phyloP scores from a whole-genome alignment of 2,797 vertebrate species.

The Linurgus olivaceus region DNA sequence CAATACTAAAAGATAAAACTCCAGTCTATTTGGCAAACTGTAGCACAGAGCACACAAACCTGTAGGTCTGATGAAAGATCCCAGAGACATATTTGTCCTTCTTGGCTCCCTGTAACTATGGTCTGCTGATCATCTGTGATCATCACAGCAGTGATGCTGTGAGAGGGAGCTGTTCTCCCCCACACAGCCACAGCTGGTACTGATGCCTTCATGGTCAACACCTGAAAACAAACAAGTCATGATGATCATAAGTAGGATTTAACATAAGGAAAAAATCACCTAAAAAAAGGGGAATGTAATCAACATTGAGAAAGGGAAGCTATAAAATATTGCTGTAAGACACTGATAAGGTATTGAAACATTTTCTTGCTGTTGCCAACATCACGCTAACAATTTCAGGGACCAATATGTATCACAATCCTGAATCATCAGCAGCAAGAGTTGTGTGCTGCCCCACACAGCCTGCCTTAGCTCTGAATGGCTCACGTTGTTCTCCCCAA shows the following conservation, averaged over 20 bases:
- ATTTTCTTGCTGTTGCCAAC: not conserved
- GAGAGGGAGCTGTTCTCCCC: constrained; percentile 76
- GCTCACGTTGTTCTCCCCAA: rapidly evolving
- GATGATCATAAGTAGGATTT: not conserved
- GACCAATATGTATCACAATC: not conserved
- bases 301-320: not conserved
- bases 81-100: constrained; percentile 83
- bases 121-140: constrained; percentile 81
- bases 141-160: constrained; percentile 80
- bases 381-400: not conserved
- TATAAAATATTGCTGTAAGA: not conserved
- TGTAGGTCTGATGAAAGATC: constrained; percentile 75
- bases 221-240: constrained; percentile 19
- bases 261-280: not conserved
- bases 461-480: not conserved
- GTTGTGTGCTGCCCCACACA: not conserved
- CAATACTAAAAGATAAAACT: not conserved
- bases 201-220: constrained; percentile 54
- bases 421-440: not conserved
- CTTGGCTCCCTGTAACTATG: constrained; percentile 79
- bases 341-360: not conserved
- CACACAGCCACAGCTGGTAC: constrained; percentile 73
- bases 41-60: constrained; percentile 51
- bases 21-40: not conserved
- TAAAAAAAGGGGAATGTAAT: not conserved